These are phyloP conservation scores for Laodelphax striatellus DNA, from an alignment of 1,140 invertebrate genomes.

Conservation along the genomic window DNA sequence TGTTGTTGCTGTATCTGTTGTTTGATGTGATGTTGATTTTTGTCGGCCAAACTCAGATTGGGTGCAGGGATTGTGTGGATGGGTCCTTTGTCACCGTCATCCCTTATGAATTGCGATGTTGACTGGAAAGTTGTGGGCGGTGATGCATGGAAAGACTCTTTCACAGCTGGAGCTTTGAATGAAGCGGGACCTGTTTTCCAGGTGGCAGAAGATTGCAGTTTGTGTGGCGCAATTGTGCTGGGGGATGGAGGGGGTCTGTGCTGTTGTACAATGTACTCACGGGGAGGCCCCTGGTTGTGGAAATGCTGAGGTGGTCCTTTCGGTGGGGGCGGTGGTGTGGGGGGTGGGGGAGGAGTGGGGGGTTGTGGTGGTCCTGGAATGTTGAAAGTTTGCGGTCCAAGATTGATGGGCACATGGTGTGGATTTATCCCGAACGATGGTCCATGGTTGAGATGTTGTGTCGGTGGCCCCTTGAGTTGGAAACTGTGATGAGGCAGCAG, in stretches of 20 bases:
- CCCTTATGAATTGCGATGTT: slow-evolving; percentile 9
- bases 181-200: slow-evolving; percentile 12
- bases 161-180: slow-evolving; percentile 16
- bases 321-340: background rate
- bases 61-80: slow-evolving; percentile 74
- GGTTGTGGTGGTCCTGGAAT: background rate
- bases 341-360: background rate
- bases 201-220: background rate
- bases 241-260: slow-evolving; percentile 8
- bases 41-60: slow-evolving; percentile 43
- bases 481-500: background rate
- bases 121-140: slow-evolving; percentile 2
- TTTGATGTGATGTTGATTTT: slow-evolving; percentile 8
- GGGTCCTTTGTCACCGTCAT: slow-evolving; percentile 49
- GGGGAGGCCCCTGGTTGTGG: background rate
- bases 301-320: background rate
- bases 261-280: background rate
- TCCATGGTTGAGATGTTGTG: background rate
- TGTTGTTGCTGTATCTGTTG: background rate
- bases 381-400: background rate
- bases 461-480: background rate
- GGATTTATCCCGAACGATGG: background rate
- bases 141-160: slow-evolving; percentile 14
- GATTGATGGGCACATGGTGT: background rate
- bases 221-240: background rate